Percentiles rank a stretch among this genome's conserved stretches.
phyloP scores from a whole-genome alignment of 2,888 invertebrate species.

The Drosophila leonis region DNA sequence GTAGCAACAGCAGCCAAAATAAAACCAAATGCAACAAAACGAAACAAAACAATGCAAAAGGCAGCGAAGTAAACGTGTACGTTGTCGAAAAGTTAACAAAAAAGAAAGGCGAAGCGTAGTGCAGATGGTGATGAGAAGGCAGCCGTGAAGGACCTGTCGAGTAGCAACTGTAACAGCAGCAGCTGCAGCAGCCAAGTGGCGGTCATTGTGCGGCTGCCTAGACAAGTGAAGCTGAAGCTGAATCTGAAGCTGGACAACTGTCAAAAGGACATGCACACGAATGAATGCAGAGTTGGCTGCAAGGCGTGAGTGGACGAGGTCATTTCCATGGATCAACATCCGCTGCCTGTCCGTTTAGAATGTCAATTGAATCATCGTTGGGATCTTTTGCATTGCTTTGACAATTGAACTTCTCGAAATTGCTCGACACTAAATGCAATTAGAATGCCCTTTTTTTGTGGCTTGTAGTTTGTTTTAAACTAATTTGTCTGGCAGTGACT shows the following conservation, averaged over 20 bases:
- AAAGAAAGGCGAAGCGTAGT: slow-evolving; percentile 7
- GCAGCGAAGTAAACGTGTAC: slow-evolving; percentile 47
- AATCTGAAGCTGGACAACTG: slow-evolving; percentile 18
- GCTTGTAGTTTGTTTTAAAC: slow-evolving; percentile 47
- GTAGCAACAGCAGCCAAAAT: slow-evolving; percentile 30
- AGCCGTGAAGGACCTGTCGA: slow-evolving; percentile 19
- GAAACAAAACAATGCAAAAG: slow-evolving; percentile 34
- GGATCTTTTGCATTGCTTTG: slow-evolving; percentile 41
- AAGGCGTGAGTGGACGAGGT: slow-evolving; percentile 6
- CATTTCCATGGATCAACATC: slow-evolving; percentile 40
- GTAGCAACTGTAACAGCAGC: slow-evolving; percentile 46
- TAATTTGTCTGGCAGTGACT: slow-evolving; percentile 32
- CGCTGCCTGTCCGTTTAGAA: slow-evolving; percentile 47
- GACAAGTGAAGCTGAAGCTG: slow-evolving; percentile 27
- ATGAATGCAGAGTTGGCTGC: neutral
- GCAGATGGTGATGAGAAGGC: neutral
- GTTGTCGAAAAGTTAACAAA: slow-evolving; percentile 52
- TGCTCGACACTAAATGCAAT: slow-evolving; percentile 45
- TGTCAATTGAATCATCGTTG: slow-evolving; percentile 72
- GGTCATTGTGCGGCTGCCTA: slow-evolving; percentile 64
- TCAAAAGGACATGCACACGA: slow-evolving; percentile 52
- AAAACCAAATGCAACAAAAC: slow-evolving; percentile 47
- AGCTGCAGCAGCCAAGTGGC: slow-evolving; percentile 52
- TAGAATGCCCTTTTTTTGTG: slow-evolving; percentile 45
- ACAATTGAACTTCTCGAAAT: slow-evolving; percentile 54